These are phyloP conservation scores for Phorcus lineatus DNA, from an alignment of 2,888 invertebrate genomes.

Conservation along the genomic window DNA sequence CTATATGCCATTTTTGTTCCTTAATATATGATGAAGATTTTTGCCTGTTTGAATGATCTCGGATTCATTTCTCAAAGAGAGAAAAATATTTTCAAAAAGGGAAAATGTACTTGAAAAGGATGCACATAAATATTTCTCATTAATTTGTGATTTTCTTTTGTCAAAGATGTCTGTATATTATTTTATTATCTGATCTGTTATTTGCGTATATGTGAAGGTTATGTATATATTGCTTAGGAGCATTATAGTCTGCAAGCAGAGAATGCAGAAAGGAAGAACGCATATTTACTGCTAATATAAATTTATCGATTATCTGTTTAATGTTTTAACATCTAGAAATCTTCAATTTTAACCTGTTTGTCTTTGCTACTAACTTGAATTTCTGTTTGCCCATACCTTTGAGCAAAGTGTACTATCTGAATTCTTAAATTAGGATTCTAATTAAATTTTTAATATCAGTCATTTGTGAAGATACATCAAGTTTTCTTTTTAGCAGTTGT, in stretches of 20 bases:
- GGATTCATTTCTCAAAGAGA: neutral
- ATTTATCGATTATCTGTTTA: slow-evolving; percentile 2
- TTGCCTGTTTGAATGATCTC: neutral
- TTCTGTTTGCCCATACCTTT: slow-evolving; percentile 26
- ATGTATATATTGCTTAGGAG: slow-evolving; percentile 12
- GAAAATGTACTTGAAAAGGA: slow-evolving; percentile 13
- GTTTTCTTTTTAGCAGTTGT: slow-evolving; percentile 17
- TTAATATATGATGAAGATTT: neutral
- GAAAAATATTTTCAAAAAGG: too few relatives aligned
- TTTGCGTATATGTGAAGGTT: too few relatives aligned
- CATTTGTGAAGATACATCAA: neutral
- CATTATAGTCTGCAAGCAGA: too few relatives aligned
- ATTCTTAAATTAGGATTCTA: slow-evolving; percentile 3
- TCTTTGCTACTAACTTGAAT: slow-evolving; percentile 18
- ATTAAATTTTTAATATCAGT: slow-evolving; percentile 17
- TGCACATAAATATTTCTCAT: slow-evolving; percentile 2
- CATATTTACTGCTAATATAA: neutral
- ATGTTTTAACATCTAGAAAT: slow-evolving; percentile 15
- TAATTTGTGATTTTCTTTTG: too few relatives aligned
- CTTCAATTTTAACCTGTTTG: slow-evolving; percentile 16
- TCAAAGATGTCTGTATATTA: too few relatives aligned
- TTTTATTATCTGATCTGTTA: slow-evolving; percentile 9
- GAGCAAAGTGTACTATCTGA: slow-evolving; percentile 12
- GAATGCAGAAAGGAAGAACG: too few relatives aligned
- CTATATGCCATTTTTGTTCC: neutral